Evolutionary conservation across 2,888 invertebrate species (phyloP).

Genomic region (Heliconius ethilla): DNA sequence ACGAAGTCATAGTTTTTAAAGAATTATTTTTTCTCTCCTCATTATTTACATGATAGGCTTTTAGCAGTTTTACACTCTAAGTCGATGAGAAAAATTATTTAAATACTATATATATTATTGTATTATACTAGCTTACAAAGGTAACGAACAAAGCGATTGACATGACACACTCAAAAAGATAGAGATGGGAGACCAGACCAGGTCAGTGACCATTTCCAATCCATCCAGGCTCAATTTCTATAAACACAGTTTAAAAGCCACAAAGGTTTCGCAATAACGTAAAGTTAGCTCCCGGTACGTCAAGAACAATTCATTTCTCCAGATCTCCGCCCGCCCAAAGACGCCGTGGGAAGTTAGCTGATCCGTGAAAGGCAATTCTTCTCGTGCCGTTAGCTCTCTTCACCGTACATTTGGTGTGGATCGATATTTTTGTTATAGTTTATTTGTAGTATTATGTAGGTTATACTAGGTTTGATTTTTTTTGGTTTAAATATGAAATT

Average conservation of each 20-base stretch:
- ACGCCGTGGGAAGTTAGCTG: constrained; percentile 69
- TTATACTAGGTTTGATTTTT: background rate
- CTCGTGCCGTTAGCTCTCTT: constrained; percentile 74
- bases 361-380: constrained; percentile 79
- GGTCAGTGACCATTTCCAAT: background rate
- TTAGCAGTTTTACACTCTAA: no score
- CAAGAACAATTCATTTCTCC: constrained; percentile 75
- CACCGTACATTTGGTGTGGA: constrained; percentile 75
- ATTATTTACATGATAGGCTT: no score
- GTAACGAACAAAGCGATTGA: constrained; percentile 3
- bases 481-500: constrained; percentile 4
- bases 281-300: constrained; percentile 70
- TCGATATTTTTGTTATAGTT: constrained; percentile 63
- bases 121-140: background rate
- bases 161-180: background rate
- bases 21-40: no score
- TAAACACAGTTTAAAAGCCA: constrained; percentile 70
- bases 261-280: constrained; percentile 71
- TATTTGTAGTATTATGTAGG: constrained; percentile 49
- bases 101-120: background rate
- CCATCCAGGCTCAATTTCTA: constrained; percentile 57
- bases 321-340: constrained; percentile 50
- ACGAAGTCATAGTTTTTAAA: no score
- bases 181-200: constrained; percentile 12
- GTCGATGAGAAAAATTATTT: no score